Conservation (phyloP, 2,797 vertebrate species). For the Sparus aurata region DNA sequence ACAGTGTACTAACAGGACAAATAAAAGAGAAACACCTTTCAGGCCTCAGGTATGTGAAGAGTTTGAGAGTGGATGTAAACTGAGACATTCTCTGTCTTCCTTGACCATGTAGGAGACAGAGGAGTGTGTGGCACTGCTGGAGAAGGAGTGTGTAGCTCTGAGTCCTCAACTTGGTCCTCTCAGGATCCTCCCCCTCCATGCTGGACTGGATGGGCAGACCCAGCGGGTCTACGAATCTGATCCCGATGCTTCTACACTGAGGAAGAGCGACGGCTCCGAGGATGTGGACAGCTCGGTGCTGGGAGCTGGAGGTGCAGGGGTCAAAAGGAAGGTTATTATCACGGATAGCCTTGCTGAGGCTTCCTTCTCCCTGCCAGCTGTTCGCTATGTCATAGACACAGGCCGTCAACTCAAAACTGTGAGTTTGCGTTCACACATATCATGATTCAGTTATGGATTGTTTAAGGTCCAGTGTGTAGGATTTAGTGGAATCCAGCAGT, state of each 20-base stretch:
- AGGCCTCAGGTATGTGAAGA: background rate
- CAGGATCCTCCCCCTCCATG: constrained; percentile 87
- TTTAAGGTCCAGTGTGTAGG: too few relatives aligned
- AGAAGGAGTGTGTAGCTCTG: constrained; percentile 84
- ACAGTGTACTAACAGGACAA: background rate
- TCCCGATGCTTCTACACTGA: constrained; percentile 20
- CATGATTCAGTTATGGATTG: background rate
- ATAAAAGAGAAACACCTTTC: background rate
- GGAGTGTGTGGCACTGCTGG: constrained; percentile 84
- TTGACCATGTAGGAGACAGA: constrained; percentile 85
- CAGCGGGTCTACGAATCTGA: constrained; percentile 89
- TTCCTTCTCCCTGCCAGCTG: constrained; percentile 89
- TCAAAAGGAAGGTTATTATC: constrained; percentile 86
- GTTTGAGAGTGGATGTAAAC: background rate
- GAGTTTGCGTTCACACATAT: constrained; percentile 68
- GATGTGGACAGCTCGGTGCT: background rate
- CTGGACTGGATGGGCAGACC: constrained; percentile 72
- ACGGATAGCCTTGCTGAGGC: constrained; percentile 90
- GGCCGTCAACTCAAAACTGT: constrained; percentile 93
- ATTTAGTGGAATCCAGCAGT: too few relatives aligned
- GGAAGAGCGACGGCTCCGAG: background rate
- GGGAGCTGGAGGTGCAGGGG: constrained; percentile 12
- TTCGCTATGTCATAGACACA: constrained; percentile 91
- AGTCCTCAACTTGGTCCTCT: constrained; percentile 85
- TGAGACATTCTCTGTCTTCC: background rate